A percentile compares a stretch with the other conserved stretches of the same genome.
Conservation (phyloP, 1,140 invertebrate genomes). For the Drosophila gunungcola region DNA sequence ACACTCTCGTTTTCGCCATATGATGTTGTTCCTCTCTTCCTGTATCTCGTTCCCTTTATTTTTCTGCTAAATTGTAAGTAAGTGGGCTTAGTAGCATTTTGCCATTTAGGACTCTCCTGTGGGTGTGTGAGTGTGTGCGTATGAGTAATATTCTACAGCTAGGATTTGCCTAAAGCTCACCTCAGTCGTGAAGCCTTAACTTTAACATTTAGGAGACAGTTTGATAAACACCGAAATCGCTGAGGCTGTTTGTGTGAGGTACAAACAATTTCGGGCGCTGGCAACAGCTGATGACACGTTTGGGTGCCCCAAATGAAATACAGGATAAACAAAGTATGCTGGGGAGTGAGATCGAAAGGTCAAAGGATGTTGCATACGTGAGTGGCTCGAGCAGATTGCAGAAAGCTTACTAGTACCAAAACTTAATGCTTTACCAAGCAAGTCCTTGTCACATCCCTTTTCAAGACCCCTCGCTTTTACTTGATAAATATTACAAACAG, state of each 20-base stretch:
- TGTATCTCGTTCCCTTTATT: slow-evolving; percentile 51
- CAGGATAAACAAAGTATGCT: background rate
- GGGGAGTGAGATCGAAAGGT: slow-evolving; percentile 39
- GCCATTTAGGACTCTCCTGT: slow-evolving; percentile 61
- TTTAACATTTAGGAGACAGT: slow-evolving; percentile 64
- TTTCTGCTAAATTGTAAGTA: slow-evolving; percentile 79
- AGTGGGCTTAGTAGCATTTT: slow-evolving; percentile 82
- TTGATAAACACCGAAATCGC: slow-evolving; percentile 66
- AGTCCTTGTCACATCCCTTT: background rate
- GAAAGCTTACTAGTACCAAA: background rate
- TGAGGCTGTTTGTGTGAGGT: background rate
- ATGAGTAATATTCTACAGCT: slow-evolving; percentile 49
- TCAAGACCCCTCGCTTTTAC: background rate
- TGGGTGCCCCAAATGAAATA: slow-evolving; percentile 6
- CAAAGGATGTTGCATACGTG: slow-evolving; percentile 39
- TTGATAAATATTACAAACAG: background rate
- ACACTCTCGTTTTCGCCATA: slow-evolving; percentile 79
- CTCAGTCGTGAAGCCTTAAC: slow-evolving; percentile 57
- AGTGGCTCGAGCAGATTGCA: background rate
- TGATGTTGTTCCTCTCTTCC: slow-evolving; percentile 52
- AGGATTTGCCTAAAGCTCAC: slow-evolving; percentile 78
- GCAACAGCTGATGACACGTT: slow-evolving; percentile 36
- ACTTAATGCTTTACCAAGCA: background rate
- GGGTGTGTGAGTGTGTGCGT: slow-evolving; percentile 36
- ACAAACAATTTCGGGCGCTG: background rate